These are phyloP conservation scores for Meliscaeva auricollis DNA, from an alignment of 2,888 invertebrate species.

Conservation along the genomic window DNA sequence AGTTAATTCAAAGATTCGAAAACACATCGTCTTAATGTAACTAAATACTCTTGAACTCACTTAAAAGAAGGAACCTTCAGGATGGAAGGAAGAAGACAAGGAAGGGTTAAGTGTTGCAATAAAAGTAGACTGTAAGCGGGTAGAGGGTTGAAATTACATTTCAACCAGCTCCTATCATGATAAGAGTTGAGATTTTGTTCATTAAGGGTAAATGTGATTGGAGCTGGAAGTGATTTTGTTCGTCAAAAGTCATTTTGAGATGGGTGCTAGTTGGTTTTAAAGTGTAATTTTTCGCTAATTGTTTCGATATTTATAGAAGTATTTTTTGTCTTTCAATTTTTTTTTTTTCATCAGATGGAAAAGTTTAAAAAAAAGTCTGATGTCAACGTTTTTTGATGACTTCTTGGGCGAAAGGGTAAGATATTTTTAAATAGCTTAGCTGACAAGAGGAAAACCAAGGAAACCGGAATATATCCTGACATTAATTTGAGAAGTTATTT, in stretches of 20 bases:
- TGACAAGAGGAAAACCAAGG: no score
- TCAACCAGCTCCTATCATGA: conserved; percentile 38
- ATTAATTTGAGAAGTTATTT: no score
- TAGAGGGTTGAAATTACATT: conserved; percentile 43
- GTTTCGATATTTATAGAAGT: conserved; percentile 54
- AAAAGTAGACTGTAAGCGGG: conserved; percentile 48
- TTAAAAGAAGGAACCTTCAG: conserved; percentile 21
- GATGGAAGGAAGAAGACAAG: background rate
- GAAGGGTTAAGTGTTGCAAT: conserved; percentile 69
- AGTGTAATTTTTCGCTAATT: conserved; percentile 65
- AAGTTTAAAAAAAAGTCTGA: background rate
- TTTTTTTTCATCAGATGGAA: background rate
- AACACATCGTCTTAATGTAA: conserved; percentile 53
- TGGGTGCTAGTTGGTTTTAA: conserved; percentile 13
- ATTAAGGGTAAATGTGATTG: conserved; percentile 59
- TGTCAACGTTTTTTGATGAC: no score
- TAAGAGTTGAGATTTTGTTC: conserved; percentile 67
- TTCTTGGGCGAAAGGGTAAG: no score
- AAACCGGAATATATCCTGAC: no score
- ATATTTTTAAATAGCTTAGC: no score
- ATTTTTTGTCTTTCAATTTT: conserved; percentile 50
- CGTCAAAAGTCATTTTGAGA: conserved; percentile 60
- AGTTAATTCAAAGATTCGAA: conserved; percentile 58
- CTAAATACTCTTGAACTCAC: conserved; percentile 52
- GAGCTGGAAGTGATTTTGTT: conserved; percentile 58